Evolutionary conservation across 2,797 vertebrate species (phyloP).

Genomic region (Sebastolobus alascanus): DNA sequence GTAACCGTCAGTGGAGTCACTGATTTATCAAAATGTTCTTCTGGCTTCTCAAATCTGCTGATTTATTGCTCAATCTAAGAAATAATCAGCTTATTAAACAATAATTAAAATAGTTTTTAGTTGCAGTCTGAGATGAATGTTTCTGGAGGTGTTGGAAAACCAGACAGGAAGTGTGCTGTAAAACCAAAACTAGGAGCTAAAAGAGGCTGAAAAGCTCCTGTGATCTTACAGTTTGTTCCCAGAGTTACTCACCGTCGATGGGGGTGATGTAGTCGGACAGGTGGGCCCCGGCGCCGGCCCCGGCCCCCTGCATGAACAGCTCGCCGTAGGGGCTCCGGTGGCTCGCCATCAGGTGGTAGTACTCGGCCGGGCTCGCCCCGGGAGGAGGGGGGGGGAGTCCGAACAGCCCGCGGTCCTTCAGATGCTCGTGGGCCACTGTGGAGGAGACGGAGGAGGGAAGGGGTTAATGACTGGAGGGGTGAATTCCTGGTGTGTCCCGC

Average conservation of each 20-base stretch:
- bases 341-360: conserved; percentile 95
- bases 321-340: conserved; percentile 93
- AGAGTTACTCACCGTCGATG: conserved; percentile 91
- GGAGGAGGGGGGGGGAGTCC: conserved; percentile 88
- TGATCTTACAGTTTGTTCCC: too few relatives aligned
- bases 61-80: too few relatives aligned
- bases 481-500: conserved; percentile 30
- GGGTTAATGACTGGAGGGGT: background rate
- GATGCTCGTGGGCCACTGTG: conserved; percentile 93
- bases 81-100: background rate
- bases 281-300: conserved; percentile 84
- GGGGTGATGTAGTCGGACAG: conserved; percentile 95
- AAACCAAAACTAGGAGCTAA: background rate
- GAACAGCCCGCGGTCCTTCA: conserved; percentile 93
- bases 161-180: too few relatives aligned
- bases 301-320: conserved; percentile 90
- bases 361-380: conserved; percentile 87
- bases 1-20: too few relatives aligned
- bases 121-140: too few relatives aligned
- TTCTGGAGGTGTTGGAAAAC: too few relatives aligned
- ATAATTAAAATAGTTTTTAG: background rate
- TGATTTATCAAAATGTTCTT: too few relatives aligned
- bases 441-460: background rate
- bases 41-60: too few relatives aligned
- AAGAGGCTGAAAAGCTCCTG: background rate